A percentile compares a stretch with the other conserved stretches of the same genome.
phyloP scores from a whole-genome alignment of 2,888 invertebrate genomes.

The Diplazon laetatorius region DNA sequence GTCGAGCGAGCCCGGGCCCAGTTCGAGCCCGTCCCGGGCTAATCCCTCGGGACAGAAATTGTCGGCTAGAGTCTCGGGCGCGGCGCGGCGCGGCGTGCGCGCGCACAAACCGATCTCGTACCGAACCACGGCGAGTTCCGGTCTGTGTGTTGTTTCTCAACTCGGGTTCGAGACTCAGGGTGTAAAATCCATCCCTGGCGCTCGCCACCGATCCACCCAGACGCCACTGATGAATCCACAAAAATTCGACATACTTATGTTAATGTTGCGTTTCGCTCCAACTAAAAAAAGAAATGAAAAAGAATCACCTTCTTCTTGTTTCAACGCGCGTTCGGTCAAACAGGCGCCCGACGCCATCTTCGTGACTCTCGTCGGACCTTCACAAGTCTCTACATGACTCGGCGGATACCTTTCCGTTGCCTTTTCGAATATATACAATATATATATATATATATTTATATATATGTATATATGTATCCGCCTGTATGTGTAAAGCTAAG shows the following conservation, averaged over 20 bases:
- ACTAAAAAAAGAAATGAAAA: constrained; percentile 20
- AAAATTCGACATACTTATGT: constrained; percentile 79
- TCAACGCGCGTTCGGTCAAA: constrained; percentile 45
- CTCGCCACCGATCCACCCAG: neutral
- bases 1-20: constrained; percentile 54
- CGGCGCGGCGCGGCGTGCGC: constrained; percentile 26
- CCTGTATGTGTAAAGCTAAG: too few relatives aligned
- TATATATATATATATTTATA: too few relatives aligned
- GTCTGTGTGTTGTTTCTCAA: constrained; percentile 39
- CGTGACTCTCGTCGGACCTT: constrained; percentile 50
- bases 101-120: neutral
- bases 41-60: constrained; percentile 71
- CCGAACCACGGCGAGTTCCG: constrained; percentile 44
- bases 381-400: constrained; percentile 72
- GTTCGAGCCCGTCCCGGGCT: constrained; percentile 61
- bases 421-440: constrained; percentile 36
- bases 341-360: constrained; percentile 55
- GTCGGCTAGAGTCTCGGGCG: constrained; percentile 40
- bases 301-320: constrained; percentile 51
- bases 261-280: constrained; percentile 68
- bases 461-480: too few relatives aligned
- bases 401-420: constrained; percentile 59
- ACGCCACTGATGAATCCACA: constrained; percentile 76
- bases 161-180: neutral
- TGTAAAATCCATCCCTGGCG: constrained; percentile 6